Base-by-base conservation (phyloP, 2,113 vertebrate species). In the Semnornis frantzii region DNA sequence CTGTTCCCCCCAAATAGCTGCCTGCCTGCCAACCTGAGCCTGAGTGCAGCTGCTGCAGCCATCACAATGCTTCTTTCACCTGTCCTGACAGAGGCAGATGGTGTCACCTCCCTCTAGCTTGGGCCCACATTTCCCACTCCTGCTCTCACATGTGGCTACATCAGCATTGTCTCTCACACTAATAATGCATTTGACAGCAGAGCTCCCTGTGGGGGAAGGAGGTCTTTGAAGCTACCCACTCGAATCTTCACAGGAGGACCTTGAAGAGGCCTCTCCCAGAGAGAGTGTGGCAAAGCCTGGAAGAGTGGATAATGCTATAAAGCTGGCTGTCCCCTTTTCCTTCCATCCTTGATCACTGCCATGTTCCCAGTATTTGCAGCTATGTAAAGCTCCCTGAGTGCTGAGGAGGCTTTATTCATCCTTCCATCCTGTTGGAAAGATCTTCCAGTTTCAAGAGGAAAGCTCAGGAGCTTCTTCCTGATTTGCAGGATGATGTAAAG, bases 171-270 rank as follows among this genome's bases (percentile, higher is more conserved):
- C 82, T 88, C 78, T 90, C 63, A 82, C 8, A 86, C 55, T 77
- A 64, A 60, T 5, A 91, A 74, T 68, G 55, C 46, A 37, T 88
- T 88, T 90, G 62, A 84, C 34, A 89, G 73, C 65, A 89, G 33
- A 92, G 52, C 19, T 92, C 86, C 66, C 89, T 2, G 4, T n/a
- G n/a, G 73, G 72, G 46, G 27, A 71, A 79, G 74, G 39, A 85
- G 92, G 80, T 72, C 79, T 93, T 85, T 83, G 85, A 90, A 93
- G 68, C 72, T 59, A 80, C 25, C 12, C 85, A 77, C 72, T 88
- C 62, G 68, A 87, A 90, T 91, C 73, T 92, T 95, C 93, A 93
- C 88, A 96, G 90, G 66, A 82, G 58, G 80, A 94, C 77, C 77
- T 85, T 82, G 70, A 90, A 91, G 71, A 70, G 55, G 21, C 48